phyloP scores from a whole-genome alignment of 2,888 invertebrate species.

The Lobophora halterata region DNA sequence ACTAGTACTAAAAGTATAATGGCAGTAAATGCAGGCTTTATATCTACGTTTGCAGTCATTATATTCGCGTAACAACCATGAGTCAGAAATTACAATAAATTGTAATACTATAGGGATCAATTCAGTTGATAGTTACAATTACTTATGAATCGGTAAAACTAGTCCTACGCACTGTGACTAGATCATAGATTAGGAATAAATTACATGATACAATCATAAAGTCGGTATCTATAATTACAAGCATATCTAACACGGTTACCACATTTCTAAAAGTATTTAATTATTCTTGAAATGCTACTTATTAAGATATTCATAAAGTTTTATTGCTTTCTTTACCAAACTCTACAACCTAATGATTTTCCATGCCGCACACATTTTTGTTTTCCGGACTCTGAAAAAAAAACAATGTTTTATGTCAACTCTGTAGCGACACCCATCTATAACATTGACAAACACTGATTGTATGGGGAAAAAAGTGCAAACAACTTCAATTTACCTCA shows the following conservation, averaged over 20 bases:
- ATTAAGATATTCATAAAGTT: slow-evolving; percentile 28
- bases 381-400: slow-evolving; percentile 68
- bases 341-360: slow-evolving; percentile 32
- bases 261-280: slow-evolving; percentile 29
- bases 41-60: slow-evolving; percentile 46
- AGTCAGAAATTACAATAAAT: slow-evolving; percentile 34
- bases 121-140: slow-evolving; percentile 26
- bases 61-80: slow-evolving; percentile 52
- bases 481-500: slow-evolving; percentile 75
- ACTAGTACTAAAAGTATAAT: slow-evolving; percentile 62
- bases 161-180: slow-evolving; percentile 76
- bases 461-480: slow-evolving; percentile 44
- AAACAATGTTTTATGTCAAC: slow-evolving; percentile 41
- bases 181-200: slow-evolving; percentile 74
- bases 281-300: slow-evolving; percentile 16
- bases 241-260: slow-evolving; percentile 46
- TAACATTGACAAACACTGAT: slow-evolving; percentile 40
- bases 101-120: slow-evolving; percentile 23
- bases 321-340: slow-evolving; percentile 52
- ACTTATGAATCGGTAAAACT: slow-evolving; percentile 56
- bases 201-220: slow-evolving; percentile 64
- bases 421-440: slow-evolving; percentile 31
- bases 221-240: slow-evolving; percentile 56
- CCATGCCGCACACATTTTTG: slow-evolving; percentile 50
- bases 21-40: slow-evolving; percentile 70